Evolutionary conservation across 2,888 invertebrate species (phyloP).

Genomic region (Lapara coniferarum): DNA sequence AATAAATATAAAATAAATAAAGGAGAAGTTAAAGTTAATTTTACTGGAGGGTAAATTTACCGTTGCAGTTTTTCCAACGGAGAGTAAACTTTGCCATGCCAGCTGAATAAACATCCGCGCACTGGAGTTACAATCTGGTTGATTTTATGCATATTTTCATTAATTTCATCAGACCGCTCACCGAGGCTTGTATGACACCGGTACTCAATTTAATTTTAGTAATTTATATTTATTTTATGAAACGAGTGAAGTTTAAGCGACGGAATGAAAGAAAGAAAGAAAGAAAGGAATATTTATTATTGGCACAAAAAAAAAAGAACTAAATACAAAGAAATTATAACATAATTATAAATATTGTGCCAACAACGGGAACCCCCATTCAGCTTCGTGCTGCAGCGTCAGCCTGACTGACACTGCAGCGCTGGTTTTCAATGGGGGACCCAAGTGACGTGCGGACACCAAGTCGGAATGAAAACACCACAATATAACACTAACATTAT

Average conservation of each 20-base stretch:
- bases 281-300: too few species aligned
- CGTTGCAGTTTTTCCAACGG: conserved; percentile 8
- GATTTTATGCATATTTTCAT: conserved; percentile 8
- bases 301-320: too few species aligned
- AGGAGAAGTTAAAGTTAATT: not conserved
- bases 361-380: too few species aligned
- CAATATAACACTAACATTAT: too few species aligned
- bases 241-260: not conserved
- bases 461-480: too few species aligned
- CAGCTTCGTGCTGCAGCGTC: too few species aligned
- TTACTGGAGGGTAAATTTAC: conserved; percentile 15
- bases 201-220: not conserved
- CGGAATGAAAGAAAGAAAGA: too few species aligned
- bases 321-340: too few species aligned
- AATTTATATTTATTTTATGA: not conserved
- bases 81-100: conserved; percentile 5
- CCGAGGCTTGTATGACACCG: not conserved
- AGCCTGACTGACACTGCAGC: too few species aligned
- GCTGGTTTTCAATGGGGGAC: too few species aligned
- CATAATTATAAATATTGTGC: too few species aligned
- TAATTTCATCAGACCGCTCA: conserved; percentile 1
- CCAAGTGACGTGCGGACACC: too few species aligned
- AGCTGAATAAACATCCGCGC: conserved; percentile 13
- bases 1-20: conserved; percentile 14
- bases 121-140: conserved; percentile 12